Conservation (phyloP, 2,113 vertebrate genomes). For the Papio anubis region DNA sequence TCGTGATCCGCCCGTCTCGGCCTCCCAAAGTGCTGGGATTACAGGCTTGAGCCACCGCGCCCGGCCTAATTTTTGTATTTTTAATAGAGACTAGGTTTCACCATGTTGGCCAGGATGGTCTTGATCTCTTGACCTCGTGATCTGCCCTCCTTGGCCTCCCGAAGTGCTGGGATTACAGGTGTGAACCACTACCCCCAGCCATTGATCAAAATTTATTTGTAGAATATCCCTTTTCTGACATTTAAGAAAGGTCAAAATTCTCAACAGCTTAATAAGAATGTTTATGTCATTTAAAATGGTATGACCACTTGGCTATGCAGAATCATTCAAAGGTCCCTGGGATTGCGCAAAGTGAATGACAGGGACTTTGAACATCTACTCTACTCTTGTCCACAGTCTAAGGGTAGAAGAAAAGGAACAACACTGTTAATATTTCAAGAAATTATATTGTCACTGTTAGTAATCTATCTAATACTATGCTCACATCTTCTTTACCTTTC, state of each 20-base stretch:
- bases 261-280: conserved; percentile 68
- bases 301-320: conserved; percentile 3
- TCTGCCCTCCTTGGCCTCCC: no score
- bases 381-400: neutral
- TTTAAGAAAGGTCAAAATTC: conserved; percentile 78
- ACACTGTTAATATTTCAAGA: conserved; percentile 23
- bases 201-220: conserved; percentile 15
- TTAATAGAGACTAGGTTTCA: no score
- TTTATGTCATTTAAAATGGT: conserved; percentile 67
- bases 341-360: conserved; percentile 50
- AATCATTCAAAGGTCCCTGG: conserved; percentile 52
- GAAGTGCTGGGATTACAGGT: no score
- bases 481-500: conserved; percentile 26
- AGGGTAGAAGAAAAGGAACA: neutral
- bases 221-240: conserved; percentile 69
- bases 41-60: no score
- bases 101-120: no score
- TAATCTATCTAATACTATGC: conserved; percentile 9
- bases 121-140: no score
- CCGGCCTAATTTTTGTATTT: no score
- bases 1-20: no score
- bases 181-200: no score
- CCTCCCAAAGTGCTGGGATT: no score
- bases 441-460: neutral
- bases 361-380: conserved; percentile 50